These are phyloP conservation scores for Tromatobia lineatoria DNA, from an alignment of 2,888 invertebrate genomes.

Conservation along the genomic window DNA sequence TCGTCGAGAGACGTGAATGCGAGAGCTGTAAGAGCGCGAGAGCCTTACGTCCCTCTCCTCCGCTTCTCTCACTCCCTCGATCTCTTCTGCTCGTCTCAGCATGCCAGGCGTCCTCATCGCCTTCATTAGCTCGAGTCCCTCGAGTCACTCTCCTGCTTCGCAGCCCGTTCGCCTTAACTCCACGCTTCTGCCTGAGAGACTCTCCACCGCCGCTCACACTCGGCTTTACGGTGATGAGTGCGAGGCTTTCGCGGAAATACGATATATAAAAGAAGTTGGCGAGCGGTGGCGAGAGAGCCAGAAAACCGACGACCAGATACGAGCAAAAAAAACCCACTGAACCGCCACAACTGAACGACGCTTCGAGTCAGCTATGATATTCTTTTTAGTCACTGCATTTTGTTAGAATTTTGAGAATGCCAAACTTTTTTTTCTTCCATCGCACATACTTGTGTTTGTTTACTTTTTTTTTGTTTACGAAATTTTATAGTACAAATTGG, in stretches of 20 bases:
- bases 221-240: slow-evolving; percentile 39
- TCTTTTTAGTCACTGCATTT: neutral
- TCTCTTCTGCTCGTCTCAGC: slow-evolving; percentile 18
- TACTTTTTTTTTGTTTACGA: too few species aligned
- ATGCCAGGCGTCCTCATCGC: slow-evolving; percentile 62
- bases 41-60: slow-evolving; percentile 4
- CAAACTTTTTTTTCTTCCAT: neutral
- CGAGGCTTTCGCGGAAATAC: slow-evolving; percentile 34
- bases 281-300: neutral
- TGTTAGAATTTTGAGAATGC: neutral
- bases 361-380: neutral
- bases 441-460: neutral
- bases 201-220: neutral
- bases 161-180: slow-evolving; percentile 46
- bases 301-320: slow-evolving; percentile 3
- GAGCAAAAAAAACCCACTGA: neutral
- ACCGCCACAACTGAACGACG: neutral
- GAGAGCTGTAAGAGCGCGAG: slow-evolving; percentile 54
- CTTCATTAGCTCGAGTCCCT: slow-evolving; percentile 69
- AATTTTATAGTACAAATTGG: too few species aligned
- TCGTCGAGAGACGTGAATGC: slow-evolving; percentile 30
- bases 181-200: neutral
- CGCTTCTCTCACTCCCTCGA: slow-evolving; percentile 22
- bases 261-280: slow-evolving; percentile 23
- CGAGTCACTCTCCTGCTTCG: slow-evolving; percentile 61